Evolutionary conservation across 2,797 vertebrate genomes (phyloP).

Genomic region (Anguilla megastoma): DNA sequence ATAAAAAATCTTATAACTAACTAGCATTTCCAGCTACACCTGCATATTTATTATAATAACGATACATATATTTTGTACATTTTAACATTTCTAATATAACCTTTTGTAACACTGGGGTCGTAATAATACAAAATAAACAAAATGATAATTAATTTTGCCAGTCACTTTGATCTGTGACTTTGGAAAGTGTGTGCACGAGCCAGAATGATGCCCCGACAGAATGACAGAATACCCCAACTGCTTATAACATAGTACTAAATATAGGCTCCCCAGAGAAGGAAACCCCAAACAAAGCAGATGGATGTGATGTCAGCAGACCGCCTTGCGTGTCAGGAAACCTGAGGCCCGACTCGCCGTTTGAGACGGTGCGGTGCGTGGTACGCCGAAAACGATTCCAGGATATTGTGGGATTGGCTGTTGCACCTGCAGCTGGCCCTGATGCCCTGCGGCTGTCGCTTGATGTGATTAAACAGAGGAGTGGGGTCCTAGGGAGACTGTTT

Average conservation of each 20-base stretch:
- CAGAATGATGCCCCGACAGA: neutral
- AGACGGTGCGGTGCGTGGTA: neutral
- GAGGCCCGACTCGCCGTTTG: neutral
- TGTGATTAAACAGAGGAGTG: slow-evolving; percentile 33
- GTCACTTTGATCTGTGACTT: neutral
- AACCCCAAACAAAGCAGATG: no score
- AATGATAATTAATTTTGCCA: neutral
- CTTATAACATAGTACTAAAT: neutral
- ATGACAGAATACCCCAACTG: neutral
- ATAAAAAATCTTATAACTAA: no score
- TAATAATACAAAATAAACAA: no score
- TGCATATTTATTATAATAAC: no score
- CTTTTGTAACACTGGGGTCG: no score
- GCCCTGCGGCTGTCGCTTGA: slow-evolving; percentile 23
- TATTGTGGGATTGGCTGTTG: slow-evolving; percentile 12
- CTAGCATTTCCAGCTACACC: no score
- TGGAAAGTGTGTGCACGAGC: neutral
- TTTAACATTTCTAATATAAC: no score
- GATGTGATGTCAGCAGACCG: neutral
- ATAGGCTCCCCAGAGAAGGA: neutral
- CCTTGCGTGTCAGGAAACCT: neutral
- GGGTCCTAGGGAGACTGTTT: slow-evolving; percentile 23
- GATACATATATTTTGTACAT: no score
- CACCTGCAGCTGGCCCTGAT: neutral
- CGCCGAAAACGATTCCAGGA: slow-evolving; percentile 4